Percentiles rank a stretch among this genome's conserved stretches.
phyloP scores from a whole-genome alignment of 2,797 vertebrate genomes.

The Australoheros facetus region DNA sequence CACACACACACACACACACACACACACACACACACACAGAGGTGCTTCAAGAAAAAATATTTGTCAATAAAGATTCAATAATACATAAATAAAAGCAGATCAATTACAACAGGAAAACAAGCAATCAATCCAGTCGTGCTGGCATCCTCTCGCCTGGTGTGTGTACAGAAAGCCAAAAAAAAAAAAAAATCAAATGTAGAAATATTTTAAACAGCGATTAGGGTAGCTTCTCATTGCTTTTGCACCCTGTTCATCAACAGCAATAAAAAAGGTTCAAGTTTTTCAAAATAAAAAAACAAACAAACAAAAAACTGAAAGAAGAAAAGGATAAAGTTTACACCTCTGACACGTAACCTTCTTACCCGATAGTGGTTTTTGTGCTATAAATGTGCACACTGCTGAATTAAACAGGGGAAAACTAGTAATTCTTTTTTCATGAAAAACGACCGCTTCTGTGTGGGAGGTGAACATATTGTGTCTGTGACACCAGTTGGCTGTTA shows the following conservation, averaged over 20 bases:
- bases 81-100: conserved; percentile 9
- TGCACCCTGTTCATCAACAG: not conserved
- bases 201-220: not conserved
- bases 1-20: too few species aligned
- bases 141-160: not conserved
- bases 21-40: too few species aligned
- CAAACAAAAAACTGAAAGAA: not conserved
- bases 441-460: conserved; percentile 13
- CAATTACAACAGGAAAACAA: not conserved
- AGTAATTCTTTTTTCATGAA: not conserved
- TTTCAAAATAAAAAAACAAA: not conserved
- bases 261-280: not conserved
- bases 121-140: not conserved
- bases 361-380: not conserved
- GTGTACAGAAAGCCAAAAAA: not conserved
- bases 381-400: not conserved
- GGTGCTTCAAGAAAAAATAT: not conserved
- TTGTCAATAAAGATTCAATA: not conserved
- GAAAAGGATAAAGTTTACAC: not conserved
- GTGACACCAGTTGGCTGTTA: conserved; percentile 29
- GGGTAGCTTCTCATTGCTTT: not conserved
- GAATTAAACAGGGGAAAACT: not conserved
- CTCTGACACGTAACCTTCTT: not conserved
- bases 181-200: not conserved
- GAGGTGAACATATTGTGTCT: conserved; percentile 41